Conservation (phyloP, 2,113 vertebrate genomes). For the Hystrix brachyura region DNA sequence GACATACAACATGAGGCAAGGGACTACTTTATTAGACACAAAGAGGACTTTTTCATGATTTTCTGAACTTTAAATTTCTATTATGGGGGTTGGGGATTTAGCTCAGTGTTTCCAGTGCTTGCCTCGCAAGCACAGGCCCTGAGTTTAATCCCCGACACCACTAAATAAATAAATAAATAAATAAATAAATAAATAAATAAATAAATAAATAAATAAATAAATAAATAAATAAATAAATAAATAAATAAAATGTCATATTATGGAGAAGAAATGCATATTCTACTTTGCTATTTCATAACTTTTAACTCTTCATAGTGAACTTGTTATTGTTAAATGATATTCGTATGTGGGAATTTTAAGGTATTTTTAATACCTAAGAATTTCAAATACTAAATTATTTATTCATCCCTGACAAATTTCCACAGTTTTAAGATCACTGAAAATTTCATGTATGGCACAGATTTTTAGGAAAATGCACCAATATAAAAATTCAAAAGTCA, state of each 20-base stretch:
- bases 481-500: not conserved
- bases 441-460: not conserved
- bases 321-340: not conserved
- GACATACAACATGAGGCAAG: not conserved
- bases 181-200: no score
- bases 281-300: not conserved
- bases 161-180: no score
- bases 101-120: no score
- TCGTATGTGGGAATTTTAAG: not conserved
- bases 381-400: not conserved
- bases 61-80: not conserved
- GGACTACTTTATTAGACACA: not conserved
- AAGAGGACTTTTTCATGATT: not conserved
- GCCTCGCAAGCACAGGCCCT: no score
- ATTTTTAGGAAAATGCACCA: not conserved
- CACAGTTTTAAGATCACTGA: not conserved
- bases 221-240: no score
- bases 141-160: no score
- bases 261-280: not conserved
- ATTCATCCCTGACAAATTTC: not conserved
- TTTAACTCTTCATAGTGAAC: not conserved
- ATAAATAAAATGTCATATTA: not conserved
- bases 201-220: no score
- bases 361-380: not conserved
- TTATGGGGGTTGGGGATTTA: no score